These are phyloP conservation scores for Cosmopolites sordidus DNA, from an alignment of 2,888 invertebrate genomes.

Conservation along the genomic window DNA sequence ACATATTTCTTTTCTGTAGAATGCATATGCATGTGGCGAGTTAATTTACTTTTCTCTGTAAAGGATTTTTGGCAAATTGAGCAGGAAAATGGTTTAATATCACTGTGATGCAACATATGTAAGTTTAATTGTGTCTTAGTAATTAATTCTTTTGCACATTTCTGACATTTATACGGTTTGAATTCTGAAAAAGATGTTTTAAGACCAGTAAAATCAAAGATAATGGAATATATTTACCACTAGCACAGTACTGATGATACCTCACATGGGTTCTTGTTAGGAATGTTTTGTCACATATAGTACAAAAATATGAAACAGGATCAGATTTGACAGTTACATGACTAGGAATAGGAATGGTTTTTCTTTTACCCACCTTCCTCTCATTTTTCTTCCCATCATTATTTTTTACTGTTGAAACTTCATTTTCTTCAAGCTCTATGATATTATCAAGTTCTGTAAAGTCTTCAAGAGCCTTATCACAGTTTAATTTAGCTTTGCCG, in stretches of 20 bases:
- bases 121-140: slow-evolving; percentile 69
- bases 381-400: slow-evolving; percentile 11
- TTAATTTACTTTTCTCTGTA: slow-evolving; percentile 64
- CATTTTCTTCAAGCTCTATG: background rate
- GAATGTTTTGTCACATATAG: slow-evolving; percentile 64
- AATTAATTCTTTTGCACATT: slow-evolving; percentile 61
- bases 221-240: slow-evolving; percentile 37
- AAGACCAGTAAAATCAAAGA: background rate
- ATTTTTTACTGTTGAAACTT: slow-evolving; percentile 4
- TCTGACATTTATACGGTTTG: slow-evolving; percentile 51
- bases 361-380: slow-evolving; percentile 29
- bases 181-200: slow-evolving; percentile 37
- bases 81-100: slow-evolving; percentile 59
- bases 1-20: slow-evolving; percentile 51
- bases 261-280: slow-evolving; percentile 62
- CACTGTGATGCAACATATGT: slow-evolving; percentile 64
- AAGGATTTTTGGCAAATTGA: slow-evolving; percentile 64
- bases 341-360: slow-evolving; percentile 36
- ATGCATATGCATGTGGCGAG: slow-evolving; percentile 66
- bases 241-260: slow-evolving; percentile 62
- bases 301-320: slow-evolving; percentile 59
- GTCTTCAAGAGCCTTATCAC: slow-evolving; percentile 8
- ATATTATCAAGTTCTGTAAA: background rate
- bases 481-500: slow-evolving; percentile 27
- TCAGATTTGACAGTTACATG: slow-evolving; percentile 45